Conservation (phyloP, 2,113 vertebrate species). For the Mirza zaza region DNA sequence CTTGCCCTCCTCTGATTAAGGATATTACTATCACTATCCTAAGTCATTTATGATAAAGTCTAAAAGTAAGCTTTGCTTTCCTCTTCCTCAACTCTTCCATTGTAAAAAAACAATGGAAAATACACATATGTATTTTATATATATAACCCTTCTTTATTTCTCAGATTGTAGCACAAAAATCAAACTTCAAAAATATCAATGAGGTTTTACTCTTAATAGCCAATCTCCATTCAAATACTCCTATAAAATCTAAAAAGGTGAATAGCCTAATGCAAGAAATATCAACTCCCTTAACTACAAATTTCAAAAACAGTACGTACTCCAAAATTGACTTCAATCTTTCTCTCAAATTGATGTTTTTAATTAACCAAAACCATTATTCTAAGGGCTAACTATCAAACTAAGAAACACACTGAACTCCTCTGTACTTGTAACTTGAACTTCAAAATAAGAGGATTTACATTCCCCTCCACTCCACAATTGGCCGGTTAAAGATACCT, state of each 20-base stretch:
- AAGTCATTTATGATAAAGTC: too few species aligned
- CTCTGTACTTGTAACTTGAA: background rate
- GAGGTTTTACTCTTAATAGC: background rate
- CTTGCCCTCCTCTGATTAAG: too few species aligned
- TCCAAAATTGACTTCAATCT: background rate
- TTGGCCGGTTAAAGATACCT: background rate
- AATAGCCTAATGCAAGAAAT: background rate
- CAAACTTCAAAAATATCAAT: background rate
- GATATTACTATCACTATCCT: too few species aligned
- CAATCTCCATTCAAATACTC: background rate
- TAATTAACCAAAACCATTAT: background rate
- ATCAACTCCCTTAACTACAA: background rate
- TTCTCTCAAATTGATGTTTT: background rate
- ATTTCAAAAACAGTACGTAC: constrained; percentile 41
- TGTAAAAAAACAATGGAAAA: background rate
- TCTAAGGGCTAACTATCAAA: background rate
- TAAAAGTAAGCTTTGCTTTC: too few species aligned
- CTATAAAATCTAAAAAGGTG: background rate
- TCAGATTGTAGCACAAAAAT: background rate
- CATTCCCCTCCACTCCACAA: background rate
- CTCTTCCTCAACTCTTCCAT: too few species aligned
- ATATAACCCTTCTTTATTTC: background rate
- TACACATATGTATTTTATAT: too few species aligned
- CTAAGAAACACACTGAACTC: background rate
- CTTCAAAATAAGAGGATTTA: background rate